Percentiles rank a stretch among this genome's conserved stretches.
phyloP scores from a whole-genome alignment of 2,888 invertebrate species.

The Beris morrisii region DNA sequence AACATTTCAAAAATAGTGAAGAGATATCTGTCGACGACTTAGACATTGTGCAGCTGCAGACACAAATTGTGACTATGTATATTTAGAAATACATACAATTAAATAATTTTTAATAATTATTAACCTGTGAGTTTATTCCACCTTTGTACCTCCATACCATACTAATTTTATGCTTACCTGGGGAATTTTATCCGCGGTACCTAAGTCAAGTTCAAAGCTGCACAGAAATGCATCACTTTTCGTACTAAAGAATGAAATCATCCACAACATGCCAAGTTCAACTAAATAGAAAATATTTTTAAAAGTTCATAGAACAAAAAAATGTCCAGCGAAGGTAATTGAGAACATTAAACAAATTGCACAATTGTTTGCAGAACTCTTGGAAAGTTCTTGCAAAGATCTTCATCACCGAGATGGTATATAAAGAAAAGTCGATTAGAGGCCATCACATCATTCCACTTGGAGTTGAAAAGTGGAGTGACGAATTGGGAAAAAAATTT shows the following conservation, averaged over 20 bases:
- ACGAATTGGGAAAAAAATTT: not conserved
- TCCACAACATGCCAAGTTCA: constrained; percentile 12
- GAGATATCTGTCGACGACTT: too few relatives aligned
- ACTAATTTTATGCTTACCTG: too few relatives aligned
- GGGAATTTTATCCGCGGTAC: too few relatives aligned
- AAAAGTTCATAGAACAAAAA: too few relatives aligned
- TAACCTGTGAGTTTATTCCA: too few relatives aligned
- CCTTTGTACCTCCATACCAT: too few relatives aligned
- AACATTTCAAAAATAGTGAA: too few relatives aligned
- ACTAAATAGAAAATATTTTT: constrained; percentile 25
- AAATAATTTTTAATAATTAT: too few relatives aligned
- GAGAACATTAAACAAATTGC: not conserved
- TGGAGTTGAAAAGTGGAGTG: not conserved
- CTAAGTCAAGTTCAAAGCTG: constrained; percentile 24
- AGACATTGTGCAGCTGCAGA: too few relatives aligned
- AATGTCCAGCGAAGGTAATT: not conserved
- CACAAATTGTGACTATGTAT: too few relatives aligned
- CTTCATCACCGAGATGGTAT: not conserved
- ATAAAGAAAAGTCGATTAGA: constrained; percentile 17
- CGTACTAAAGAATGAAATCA: not conserved
- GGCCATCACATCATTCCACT: constrained; percentile 14
- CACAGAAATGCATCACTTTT: not conserved
- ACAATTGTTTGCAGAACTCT: not conserved
- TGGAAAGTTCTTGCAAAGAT: not conserved
- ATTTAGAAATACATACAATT: too few relatives aligned